Percentiles rank a stretch among this genome's conserved stretches.
Conservation (phyloP, 2,113 vertebrate species). For the Trinectes maculatus region DNA sequence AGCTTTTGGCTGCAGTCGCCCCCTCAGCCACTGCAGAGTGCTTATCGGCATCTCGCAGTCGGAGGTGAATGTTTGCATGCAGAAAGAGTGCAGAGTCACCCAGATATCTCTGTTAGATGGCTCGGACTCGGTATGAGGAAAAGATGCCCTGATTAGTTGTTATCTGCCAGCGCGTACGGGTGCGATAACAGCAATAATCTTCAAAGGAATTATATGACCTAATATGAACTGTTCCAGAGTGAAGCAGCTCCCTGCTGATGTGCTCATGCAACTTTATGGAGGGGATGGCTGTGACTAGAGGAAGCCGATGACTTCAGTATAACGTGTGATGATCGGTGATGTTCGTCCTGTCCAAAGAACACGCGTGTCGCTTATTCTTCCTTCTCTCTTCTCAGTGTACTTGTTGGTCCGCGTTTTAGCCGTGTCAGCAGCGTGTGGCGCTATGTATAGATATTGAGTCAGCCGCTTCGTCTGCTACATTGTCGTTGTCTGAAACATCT, state of each 20-base stretch:
- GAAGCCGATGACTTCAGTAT: slow-evolving; percentile 12
- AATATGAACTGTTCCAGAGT: slow-evolving; percentile 19
- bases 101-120: slow-evolving; percentile 35
- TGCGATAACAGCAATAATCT: slow-evolving; percentile 2
- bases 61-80: slow-evolving; percentile 69
- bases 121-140: slow-evolving; percentile 4
- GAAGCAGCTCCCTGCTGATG: not conserved
- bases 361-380: not conserved
- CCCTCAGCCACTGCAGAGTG: slow-evolving; percentile 45
- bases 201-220: not conserved
- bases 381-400: not conserved
- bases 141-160: not conserved
- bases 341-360: not conserved
- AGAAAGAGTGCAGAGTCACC: slow-evolving; percentile 46
- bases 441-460: too few relatives aligned
- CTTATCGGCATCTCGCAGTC: slow-evolving; percentile 68
- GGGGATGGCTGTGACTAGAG: not conserved
- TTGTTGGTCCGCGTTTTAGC: not conserved
- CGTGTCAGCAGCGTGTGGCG: too few relatives aligned
- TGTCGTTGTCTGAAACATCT: too few relatives aligned
- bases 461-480: too few relatives aligned
- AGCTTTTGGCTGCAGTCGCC: slow-evolving; percentile 69
- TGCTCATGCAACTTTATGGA: slow-evolving; percentile 4
- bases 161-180: not conserved
- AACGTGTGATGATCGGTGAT: not conserved